Percentiles rank a stretch among this genome's conserved stretches.
Conservation (phyloP, 2,113 vertebrate genomes). For the Sula dactylatra region DNA sequence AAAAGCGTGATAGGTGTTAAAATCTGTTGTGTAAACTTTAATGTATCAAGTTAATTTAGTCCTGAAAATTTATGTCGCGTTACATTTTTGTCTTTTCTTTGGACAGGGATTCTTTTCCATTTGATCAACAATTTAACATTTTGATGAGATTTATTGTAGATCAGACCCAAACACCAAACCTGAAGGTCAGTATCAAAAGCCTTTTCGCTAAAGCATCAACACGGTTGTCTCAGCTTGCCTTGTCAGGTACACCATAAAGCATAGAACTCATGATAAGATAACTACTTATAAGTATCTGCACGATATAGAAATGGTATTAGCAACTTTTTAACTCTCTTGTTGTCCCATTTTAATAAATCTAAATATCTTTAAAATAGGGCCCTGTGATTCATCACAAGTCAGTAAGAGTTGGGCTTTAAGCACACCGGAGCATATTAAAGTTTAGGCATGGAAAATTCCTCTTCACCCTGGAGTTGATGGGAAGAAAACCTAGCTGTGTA, state of each 20-base stretch:
- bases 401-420: neutral
- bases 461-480: neutral
- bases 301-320: neutral
- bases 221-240: neutral
- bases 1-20: neutral
- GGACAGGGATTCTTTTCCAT: constrained; percentile 93
- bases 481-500: neutral
- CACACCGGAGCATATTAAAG: neutral
- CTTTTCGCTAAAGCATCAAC: neutral
- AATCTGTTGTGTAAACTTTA: neutral
- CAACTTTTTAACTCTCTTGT: neutral
- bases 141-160: constrained; percentile 99
- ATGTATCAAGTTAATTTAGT: neutral
- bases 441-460: neutral
- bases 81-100: constrained; percentile 4
- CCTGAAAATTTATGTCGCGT: neutral
- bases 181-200: constrained; percentile 84
- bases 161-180: constrained; percentile 97
- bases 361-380: neutral
- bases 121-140: constrained; percentile 99
- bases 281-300: neutral
- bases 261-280: neutral
- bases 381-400: neutral
- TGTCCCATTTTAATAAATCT: neutral
- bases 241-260: neutral